These are phyloP conservation scores for Phoronis australis DNA, from an alignment of 2,888 invertebrate genomes.

Conservation along the genomic window DNA sequence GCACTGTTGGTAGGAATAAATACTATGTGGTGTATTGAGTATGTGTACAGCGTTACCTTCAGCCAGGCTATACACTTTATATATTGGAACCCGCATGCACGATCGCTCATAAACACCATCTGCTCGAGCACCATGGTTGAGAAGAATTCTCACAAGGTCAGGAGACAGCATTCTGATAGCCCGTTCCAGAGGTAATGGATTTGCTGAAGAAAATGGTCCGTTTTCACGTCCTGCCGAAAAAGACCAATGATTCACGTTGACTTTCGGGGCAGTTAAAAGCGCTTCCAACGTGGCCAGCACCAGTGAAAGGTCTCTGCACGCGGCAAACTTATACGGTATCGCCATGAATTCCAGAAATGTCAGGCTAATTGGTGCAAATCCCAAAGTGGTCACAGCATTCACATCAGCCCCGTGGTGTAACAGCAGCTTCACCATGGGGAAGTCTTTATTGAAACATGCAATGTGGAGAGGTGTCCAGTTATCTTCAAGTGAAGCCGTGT, in stretches of 20 bases:
- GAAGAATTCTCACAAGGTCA: not conserved
- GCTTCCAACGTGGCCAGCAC: not conserved
- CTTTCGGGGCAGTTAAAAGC: not conserved
- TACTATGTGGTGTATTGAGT: too few relatives aligned
- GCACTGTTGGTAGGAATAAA: too few relatives aligned
- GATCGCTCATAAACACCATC: not conserved
- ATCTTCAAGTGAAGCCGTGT: not conserved
- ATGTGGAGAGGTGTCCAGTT: not conserved
- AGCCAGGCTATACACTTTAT: too few relatives aligned
- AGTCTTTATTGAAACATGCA: not conserved
- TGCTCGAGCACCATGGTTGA: not conserved
- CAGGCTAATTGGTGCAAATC: not conserved
- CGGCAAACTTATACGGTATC: not conserved
- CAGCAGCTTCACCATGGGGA: not conserved
- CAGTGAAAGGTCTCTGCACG: not conserved
- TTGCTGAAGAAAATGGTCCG: not conserved
- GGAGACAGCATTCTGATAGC: not conserved
- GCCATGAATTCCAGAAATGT: not conserved
- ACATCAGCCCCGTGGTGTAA: not conserved
- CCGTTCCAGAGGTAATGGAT: not conserved
- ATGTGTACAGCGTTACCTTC: too few relatives aligned
- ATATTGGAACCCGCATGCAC: not conserved
- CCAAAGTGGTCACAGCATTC: not conserved
- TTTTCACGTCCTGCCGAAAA: not conserved
- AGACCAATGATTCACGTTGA: not conserved